phyloP scores from a whole-genome alignment of 2,888 invertebrate genomes.

The Agrotis puta region DNA sequence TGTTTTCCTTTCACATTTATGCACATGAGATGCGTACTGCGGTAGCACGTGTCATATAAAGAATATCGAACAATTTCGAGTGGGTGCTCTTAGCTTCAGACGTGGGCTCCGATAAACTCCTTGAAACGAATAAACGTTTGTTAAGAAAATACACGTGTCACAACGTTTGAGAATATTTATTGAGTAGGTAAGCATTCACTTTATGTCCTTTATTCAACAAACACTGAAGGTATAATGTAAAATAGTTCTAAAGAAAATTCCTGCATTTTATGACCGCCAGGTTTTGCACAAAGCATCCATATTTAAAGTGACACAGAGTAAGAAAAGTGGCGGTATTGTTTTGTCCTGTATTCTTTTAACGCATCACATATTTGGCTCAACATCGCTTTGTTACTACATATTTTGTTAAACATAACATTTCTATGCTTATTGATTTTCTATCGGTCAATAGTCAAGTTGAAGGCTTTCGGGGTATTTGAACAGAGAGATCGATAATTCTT shows the following conservation, averaged over 20 bases:
- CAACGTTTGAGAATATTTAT: conserved; percentile 11
- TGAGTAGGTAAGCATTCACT: conserved; percentile 8
- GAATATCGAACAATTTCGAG: conserved; percentile 19
- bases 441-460: conserved; percentile 15
- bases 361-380: not conserved
- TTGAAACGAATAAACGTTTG: conserved; percentile 50
- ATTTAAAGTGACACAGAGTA: not conserved
- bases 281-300: not conserved
- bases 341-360: not conserved
- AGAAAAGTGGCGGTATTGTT: no score
- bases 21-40: conserved; percentile 16
- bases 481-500: conserved; percentile 10
- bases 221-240: no score
- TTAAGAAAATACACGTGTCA: conserved; percentile 42
- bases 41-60: conserved; percentile 19
- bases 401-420: not conserved
- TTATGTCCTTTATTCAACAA: not conserved
- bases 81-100: conserved; percentile 31
- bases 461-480: conserved; percentile 18
- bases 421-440: conserved; percentile 23
- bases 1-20: not conserved
- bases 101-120: conserved; percentile 28
- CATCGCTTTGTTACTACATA: not conserved
- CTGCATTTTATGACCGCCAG: not conserved
- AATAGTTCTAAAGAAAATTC: conserved; percentile 4